These are phyloP conservation scores for Euplexia lucipara DNA, from an alignment of 2,888 invertebrate genomes.

Conservation along the genomic window DNA sequence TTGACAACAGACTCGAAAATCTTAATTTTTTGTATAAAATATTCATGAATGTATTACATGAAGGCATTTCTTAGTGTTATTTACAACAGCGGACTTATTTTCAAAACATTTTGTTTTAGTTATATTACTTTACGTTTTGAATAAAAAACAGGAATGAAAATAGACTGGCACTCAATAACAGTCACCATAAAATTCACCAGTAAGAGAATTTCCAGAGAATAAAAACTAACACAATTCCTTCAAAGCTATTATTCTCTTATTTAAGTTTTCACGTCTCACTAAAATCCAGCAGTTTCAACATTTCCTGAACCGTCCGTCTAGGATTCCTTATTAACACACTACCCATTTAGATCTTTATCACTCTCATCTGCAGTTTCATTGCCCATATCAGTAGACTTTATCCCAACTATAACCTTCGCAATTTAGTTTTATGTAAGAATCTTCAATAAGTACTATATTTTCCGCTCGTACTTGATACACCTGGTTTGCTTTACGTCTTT, in stretches of 20 bases:
- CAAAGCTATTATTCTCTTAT: constrained; percentile 33
- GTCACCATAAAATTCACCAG: constrained; percentile 9
- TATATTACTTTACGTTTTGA: too few species aligned
- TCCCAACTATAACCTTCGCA: constrained; percentile 39
- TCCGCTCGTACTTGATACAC: constrained; percentile 22
- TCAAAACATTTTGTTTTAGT: too few species aligned
- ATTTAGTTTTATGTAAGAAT: constrained; percentile 46
- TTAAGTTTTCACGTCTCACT: constrained; percentile 38
- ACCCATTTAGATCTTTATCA: constrained; percentile 46
- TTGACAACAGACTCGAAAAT: too few species aligned
- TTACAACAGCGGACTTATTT: too few species aligned
- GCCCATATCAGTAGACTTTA: constrained; percentile 43
- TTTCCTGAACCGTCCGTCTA: constrained; percentile 36
- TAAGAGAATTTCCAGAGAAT: constrained; percentile 14
- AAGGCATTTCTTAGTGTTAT: too few species aligned
- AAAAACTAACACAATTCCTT: constrained; percentile 21
- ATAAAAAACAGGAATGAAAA: background rate
- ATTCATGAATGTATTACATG: too few species aligned
- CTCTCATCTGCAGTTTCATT: constrained; percentile 49
- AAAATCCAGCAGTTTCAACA: constrained; percentile 35
- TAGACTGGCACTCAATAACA: background rate
- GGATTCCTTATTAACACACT: constrained; percentile 40
- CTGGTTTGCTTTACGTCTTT: constrained; percentile 19
- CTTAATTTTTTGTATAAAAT: too few species aligned
- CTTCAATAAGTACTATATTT: constrained; percentile 37